Evolutionary conservation across 2,888 invertebrate species (phyloP), one percentile per base, ranked within the genome.

Genomic region (Dioctria linearis): DNA sequence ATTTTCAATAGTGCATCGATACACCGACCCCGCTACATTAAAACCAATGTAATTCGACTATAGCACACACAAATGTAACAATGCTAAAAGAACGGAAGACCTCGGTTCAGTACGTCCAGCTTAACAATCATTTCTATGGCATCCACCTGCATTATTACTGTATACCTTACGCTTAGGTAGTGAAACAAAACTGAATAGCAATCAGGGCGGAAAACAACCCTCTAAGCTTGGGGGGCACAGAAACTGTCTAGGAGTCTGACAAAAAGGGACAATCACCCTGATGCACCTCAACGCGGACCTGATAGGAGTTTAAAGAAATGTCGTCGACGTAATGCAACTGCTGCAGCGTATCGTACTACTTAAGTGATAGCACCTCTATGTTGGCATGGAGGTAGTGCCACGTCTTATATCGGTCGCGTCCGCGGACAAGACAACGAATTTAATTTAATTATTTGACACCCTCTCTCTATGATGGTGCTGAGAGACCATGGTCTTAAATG

Each of bases 391-490:
- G 25, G 25, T 2, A 25, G 25, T 25, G 25, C 25, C 25, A 25
- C 25, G 25, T 25, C 25, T 25, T 25, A 25, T 25, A 25, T 25
- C 25, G 25, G 25, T 25, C 25, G 25, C 25, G 25, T 25, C 25
- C 40, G 65, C 40, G 42, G 65, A 65, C n/a, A 40, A 5, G 42
- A 40, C 42, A n/a, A 5, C 11, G 6, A 5, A 65, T n/a, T 5
- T 65, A 65, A 65, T 65, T 65, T 65, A 65, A 65, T 65, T 65
- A 65, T 65, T 40, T 11, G 57, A 57, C 57, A 13, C 11, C 9
- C 25, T 25, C 25, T 25, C 25, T 2, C 25, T 25, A n/a, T n/a
- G 25, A 25, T 25, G 2, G n/a, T 57, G 65, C 11, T n/a, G 42
- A 65, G 11, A 51, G 51, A 51, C 11, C 11, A 51, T 6, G 51